Base-by-base conservation (phyloP, 1,140 invertebrate genomes). In the Drosophila dunni region DNA sequence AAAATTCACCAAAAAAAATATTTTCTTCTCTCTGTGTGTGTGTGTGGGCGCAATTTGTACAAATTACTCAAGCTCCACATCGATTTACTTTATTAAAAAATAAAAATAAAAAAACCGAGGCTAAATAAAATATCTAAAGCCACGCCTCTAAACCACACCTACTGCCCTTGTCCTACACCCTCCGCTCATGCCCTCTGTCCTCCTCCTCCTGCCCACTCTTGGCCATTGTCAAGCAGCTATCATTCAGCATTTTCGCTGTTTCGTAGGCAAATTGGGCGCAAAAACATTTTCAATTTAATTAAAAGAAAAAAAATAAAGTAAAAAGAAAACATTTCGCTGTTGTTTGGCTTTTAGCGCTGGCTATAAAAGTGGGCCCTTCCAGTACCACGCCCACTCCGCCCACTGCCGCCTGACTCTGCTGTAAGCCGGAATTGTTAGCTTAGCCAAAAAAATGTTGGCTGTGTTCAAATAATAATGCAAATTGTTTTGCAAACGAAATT, bases 201-300 rank as follows among this genome's bases (percentile, higher is more conserved):
- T 3, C 29, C 46, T n/a, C 13, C 4, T n/a, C 9, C 11, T 29
- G 42, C 15, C 29, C 42, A 17, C 24, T n/a, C 17, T 10, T 36
- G 34, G 33, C 50, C 15, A 63, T 63, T 75, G 66, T 45, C 65
- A 68, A 45, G 40, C 73, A 68, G 46, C 56, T 54, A 65, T 75
- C 72, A 78, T 71, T 65, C 73, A 56, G 46, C 65, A 58, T 56
- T 66, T 77, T 73, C 29, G 69, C 60, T 56, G 24, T 17, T 44
- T 64, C 53, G 67, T 51, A 61, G 75, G 72, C 72, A 81, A 81
- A 73, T 81, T 80, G 60, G 40, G 81, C 65, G 58, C 38, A 85
- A 77, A 69, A 81, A 86, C 81, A 71, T 81, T 85, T 85, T 86
- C 80, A 89, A 86, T 86, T 86, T 88, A 86, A 86, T 86, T 86